Evolutionary conservation across 2,888 invertebrate species (phyloP).

Genomic region (Ennomos erosarius): DNA sequence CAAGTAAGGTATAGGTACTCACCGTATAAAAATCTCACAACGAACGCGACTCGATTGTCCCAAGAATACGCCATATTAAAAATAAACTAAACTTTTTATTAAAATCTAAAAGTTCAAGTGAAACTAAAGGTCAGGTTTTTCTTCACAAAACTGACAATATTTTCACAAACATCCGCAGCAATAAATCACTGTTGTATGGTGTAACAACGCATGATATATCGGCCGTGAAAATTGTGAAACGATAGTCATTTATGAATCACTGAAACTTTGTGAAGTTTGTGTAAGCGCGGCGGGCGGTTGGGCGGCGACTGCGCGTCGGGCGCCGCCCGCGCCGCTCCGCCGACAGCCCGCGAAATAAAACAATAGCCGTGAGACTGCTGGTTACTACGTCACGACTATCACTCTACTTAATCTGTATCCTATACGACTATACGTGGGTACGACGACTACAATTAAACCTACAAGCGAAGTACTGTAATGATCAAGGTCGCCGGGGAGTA

Average conservation of each 20-base stretch:
- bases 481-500: slow-evolving; percentile 29
- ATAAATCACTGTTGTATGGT: neutral
- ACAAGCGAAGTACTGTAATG: slow-evolving; percentile 5
- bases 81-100: slow-evolving; percentile 9
- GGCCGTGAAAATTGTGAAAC: slow-evolving; percentile 1
- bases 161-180: neutral
- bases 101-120: slow-evolving; percentile 25
- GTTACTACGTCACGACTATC: slow-evolving; percentile 42
- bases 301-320: slow-evolving; percentile 27
- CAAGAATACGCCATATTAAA: slow-evolving; percentile 90
- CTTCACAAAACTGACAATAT: slow-evolving; percentile 19
- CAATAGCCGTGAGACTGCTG: slow-evolving; percentile 36
- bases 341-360: slow-evolving; percentile 53
- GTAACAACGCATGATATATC: neutral
- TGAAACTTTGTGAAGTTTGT: slow-evolving; percentile 8
- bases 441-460: slow-evolving; percentile 16
- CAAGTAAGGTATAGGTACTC: slow-evolving; percentile 62
- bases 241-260: slow-evolving; percentile 1
- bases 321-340: slow-evolving; percentile 61
- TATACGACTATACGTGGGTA: too few relatives aligned
- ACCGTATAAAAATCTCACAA: slow-evolving; percentile 93
- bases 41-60: slow-evolving; percentile 93
- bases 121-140: slow-evolving; percentile 9
- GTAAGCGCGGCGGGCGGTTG: slow-evolving; percentile 34
- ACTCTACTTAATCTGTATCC: too few relatives aligned